Evolutionary conservation across 2,797 vertebrate genomes (phyloP), one percentile per base, ranked within the genome.

Genomic region (Rhadinocentrus ornatus): DNA sequence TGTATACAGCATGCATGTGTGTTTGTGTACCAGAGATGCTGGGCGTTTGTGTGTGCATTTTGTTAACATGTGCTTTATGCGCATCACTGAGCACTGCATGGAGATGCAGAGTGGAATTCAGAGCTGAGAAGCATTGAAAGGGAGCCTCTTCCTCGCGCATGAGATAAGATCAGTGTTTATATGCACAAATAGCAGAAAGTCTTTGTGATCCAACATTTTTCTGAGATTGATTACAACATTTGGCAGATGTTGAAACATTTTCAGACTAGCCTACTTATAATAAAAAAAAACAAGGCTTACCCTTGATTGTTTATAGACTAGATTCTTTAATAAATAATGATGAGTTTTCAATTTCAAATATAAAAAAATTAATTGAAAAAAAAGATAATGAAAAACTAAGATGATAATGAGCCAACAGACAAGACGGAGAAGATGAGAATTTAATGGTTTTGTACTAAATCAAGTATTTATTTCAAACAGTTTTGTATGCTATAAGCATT

Each of bases 111-210:
- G 63, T 79, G 87, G 86, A 92, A 93, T 91, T 84, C 60, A 73
- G 73, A 76, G 71, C 82, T 71, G 86, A 78, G 85, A 78, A 81
- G 0, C 71, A 20, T 34, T 82, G 78, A 84, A 86, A 84, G 79
- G 85, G 74, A 82, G 77, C 81, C 82, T 74, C 84, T 91, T 89
- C 87, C 87, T 88, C 80, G 70, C 70, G 84, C 76, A 31, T 44
- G 54, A 86, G 86, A 92, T 91, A 87, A 71, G 57, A 91, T 91
- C 89, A 85, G 64, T 91, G 90, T 91, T 91, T 92, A 91, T 82
- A 72, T 73, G 83, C 78, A 84, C 80, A 75, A 83, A 88, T 81
- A 74, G 83, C 84, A 82, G 73, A 80, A 80, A 59, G 69, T 78
- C 71, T 64, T 64, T 67, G 63, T 69, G 56, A 63, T 75, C 29